Evolutionary conservation across 2,888 invertebrate species (phyloP).

Genomic region (Xylophagus ater): DNA sequence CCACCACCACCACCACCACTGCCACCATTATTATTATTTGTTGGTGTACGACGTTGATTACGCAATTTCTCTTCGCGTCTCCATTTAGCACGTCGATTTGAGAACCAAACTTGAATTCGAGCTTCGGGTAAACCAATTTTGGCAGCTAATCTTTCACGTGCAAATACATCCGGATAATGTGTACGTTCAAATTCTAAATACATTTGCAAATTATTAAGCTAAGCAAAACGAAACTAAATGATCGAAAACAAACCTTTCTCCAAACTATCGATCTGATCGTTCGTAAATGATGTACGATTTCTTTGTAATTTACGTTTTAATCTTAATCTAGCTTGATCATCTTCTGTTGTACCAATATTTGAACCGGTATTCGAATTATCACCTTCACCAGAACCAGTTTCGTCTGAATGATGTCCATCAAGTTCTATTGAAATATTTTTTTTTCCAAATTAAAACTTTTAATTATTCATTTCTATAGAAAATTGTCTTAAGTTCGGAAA

Average conservation of each 20-base stretch:
- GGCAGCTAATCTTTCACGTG: constrained; percentile 87
- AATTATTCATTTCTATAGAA: too few relatives aligned
- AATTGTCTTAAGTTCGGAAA: too few relatives aligned
- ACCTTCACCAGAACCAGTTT: constrained; percentile 64
- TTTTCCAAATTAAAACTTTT: too few relatives aligned
- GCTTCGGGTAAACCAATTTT: constrained; percentile 98
- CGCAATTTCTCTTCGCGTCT: constrained; percentile 96
- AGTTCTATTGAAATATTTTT: constrained; percentile 31
- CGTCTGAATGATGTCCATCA: constrained; percentile 55
- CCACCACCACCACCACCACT: constrained; percentile 21
- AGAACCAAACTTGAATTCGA: constrained; percentile 99
- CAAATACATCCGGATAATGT: constrained; percentile 96
- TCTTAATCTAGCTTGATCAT: constrained; percentile 83
- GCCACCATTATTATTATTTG: constrained; percentile 24
- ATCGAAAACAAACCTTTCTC: constrained; percentile 81
- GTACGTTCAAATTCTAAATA: constrained; percentile 86
- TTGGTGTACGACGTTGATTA: constrained; percentile 61
- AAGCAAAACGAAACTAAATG: constrained; percentile 16
- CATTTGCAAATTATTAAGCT: background rate
- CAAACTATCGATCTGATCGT: constrained; percentile 95
- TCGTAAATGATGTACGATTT: constrained; percentile 95
- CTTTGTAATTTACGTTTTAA: constrained; percentile 94
- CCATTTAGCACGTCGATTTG: constrained; percentile 98
- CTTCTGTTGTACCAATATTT: constrained; percentile 67
- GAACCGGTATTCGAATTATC: constrained; percentile 81